Evolutionary conservation across 2,113 vertebrate genomes (phyloP), one percentile per base, ranked within the genome.

Genomic region (Suricata suricatta): DNA sequence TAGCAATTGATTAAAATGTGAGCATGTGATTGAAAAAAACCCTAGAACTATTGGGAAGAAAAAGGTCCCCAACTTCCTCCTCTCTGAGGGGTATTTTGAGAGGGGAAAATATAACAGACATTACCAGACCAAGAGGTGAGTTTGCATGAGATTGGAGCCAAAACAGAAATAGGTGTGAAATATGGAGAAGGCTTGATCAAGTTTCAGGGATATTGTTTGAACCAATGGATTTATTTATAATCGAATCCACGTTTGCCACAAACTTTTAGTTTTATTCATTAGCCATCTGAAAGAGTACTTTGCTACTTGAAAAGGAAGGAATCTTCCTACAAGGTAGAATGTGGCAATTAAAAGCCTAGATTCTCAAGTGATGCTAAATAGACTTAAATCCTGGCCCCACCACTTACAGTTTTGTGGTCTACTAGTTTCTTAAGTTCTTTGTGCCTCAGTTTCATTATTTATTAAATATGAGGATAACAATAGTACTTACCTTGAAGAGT

Each of bases 1-100:
- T 64, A 79, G 5, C 44, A 96, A 71, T 72, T 72, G 87, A n/a
- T 94, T 69, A 88, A 88, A 60, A 66, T 71, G 19, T 83, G 47
- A 77, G 38, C 38, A 72, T 31, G 41, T 17, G 14, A 83, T 35
- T 7, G 44, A 80, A 68, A 27, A 50, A 60, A 76, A 89, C 19
- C 50, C 38, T 92, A 38, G 25, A 69, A 47, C 25, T 64, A 47
- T 50, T 79, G 16, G 44, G 52, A 33, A 72, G 25, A 82, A 88
- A 29, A n/a, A 60, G 5, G 9, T 16, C 7, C 52, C 17, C 1
- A 0, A 14, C 11, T 5, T 7, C 5, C 54, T 90, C 8, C 9
- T 76, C 10, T 68, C 17, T 91, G 50, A 64, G 50, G 3, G 23
- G 19, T 60, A 3, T 95, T 82, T 95, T 82, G 41, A 77, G 15